A percentile compares a stretch with the other conserved stretches of the same genome.
These are phyloP conservation scores for Caenorhabditis parvicauda DNA, from an alignment of 2,888 invertebrate genomes.

Conservation along the genomic window DNA sequence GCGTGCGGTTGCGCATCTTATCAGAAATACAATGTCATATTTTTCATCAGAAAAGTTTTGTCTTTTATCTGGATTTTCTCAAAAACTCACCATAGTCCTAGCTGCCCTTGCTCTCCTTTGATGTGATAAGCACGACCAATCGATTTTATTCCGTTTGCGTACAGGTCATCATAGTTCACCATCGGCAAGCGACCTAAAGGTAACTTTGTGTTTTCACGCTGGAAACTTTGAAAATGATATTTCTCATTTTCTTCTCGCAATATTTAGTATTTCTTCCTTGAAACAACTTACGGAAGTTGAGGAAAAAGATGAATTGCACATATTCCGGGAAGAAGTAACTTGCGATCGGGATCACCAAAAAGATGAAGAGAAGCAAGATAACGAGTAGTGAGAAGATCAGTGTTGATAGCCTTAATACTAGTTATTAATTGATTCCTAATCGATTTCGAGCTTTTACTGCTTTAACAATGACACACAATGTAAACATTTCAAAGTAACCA, in stretches of 20 bases:
- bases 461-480: too few relatives aligned
- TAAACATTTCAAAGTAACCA: too few relatives aligned
- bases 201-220: constrained; percentile 3
- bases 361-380: constrained; percentile 22
- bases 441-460: too few relatives aligned
- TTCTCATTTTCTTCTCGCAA: too few relatives aligned
- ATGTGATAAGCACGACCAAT: constrained; percentile 55
- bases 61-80: too few relatives aligned
- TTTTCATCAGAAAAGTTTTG: neutral
- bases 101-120: constrained; percentile 36
- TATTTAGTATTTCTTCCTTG: too few relatives aligned
- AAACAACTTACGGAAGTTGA: constrained; percentile 51
- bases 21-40: too few relatives aligned
- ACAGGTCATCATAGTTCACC: constrained; percentile 52
- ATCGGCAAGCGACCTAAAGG: constrained; percentile 51
- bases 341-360: constrained; percentile 37
- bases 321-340: constrained; percentile 48
- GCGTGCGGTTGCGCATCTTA: too few relatives aligned
- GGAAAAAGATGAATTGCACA: constrained; percentile 56
- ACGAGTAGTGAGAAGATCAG: constrained; percentile 16
- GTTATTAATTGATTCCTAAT: neutral
- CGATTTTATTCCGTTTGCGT: constrained; percentile 47
- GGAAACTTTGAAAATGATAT: constrained; percentile 7
- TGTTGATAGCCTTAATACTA: constrained; percentile 13
- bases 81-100: constrained; percentile 35